Evolutionary conservation across 1,140 invertebrate species (phyloP), one percentile per base, ranked within the genome.

Genomic region (Luehdorfia chinensis): DNA sequence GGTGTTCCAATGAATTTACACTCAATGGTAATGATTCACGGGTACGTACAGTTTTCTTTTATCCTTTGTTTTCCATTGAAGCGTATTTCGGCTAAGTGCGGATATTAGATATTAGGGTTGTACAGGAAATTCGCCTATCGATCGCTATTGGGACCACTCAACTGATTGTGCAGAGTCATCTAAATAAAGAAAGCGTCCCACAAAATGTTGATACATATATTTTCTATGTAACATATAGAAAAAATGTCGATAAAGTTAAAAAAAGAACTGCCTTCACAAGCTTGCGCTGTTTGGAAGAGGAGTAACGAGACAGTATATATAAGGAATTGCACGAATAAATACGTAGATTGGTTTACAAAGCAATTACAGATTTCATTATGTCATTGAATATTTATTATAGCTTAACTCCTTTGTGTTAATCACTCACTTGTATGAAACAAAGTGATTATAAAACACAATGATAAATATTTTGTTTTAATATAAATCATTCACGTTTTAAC

Each of bases 31-130:
- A 21, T 37, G 34, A 37, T 19, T 37, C 34, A 37, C 18, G 33
- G 27, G 8, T 30, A 9, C 27, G 27, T 30, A 11, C 27, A 9
- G 11, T 23, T 37, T 37, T 37, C 34, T 16, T 37, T 37, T 18
- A 23, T 37, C 36, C 30, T 21, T 41, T 32, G 25, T 34, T 16
- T 37, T 37, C 34, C 18, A 37, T 19, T 37, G 34, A 37, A 28
- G 28, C 41, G 9, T 23, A 15, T 48, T 32, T 55, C 52, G 23
- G 50, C 52, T 55, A 49, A 59, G 52, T 54, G 47, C 74, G 78
- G 78, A 83, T 83, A 83, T 83, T 77, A 75, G 69, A 57, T 73
- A 77, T 68, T 74, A 68, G 78, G 78, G 78, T 71, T 59, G 55
- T 31, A 51, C 78, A 83, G 78, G 78, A 83, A 83, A 74, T 75